phyloP scores from a whole-genome alignment of 2,797 vertebrate genomes.

The Pelobates cultripes region DNA sequence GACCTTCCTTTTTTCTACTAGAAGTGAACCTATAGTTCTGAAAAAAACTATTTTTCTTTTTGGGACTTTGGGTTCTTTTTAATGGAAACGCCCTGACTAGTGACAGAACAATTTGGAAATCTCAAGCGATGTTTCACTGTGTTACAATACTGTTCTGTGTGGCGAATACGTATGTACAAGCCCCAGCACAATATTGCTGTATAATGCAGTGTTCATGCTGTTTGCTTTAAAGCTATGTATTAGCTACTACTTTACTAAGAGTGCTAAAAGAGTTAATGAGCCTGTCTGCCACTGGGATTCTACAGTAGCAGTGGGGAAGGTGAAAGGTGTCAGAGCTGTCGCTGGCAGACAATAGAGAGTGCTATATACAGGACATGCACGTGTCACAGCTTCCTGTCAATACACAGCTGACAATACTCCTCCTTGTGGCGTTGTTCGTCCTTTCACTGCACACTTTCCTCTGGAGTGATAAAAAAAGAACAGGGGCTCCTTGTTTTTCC shows the following conservation, averaged over 20 bases:
- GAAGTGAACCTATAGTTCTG: too few relatives aligned
- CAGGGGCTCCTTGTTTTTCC: neutral
- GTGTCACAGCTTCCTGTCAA: constrained; percentile 26
- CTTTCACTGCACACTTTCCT: neutral
- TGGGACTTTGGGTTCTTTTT: too few relatives aligned
- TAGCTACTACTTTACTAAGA: neutral
- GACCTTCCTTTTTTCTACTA: too few relatives aligned
- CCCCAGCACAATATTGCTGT: too few relatives aligned
- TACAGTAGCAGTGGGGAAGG: constrained; percentile 41
- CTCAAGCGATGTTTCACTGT: too few relatives aligned
- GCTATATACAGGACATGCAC: constrained; percentile 42
- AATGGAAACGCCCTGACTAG: too few relatives aligned
- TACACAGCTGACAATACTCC: constrained; percentile 6
- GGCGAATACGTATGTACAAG: too few relatives aligned
- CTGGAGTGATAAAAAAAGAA: neutral
- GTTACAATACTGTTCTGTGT: too few relatives aligned
- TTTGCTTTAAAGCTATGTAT: too few relatives aligned
- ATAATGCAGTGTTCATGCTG: too few relatives aligned
- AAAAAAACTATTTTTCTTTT: too few relatives aligned
- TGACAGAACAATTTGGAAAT: too few relatives aligned
- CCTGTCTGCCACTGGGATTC: constrained; percentile 5
- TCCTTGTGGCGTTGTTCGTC: neutral
- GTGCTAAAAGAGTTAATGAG: neutral
- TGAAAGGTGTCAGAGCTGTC: constrained; percentile 41
- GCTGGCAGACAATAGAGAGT: constrained; percentile 40